phyloP scores from a whole-genome alignment of 2,888 invertebrate genomes.

The Hydrotaea diabolus region DNA sequence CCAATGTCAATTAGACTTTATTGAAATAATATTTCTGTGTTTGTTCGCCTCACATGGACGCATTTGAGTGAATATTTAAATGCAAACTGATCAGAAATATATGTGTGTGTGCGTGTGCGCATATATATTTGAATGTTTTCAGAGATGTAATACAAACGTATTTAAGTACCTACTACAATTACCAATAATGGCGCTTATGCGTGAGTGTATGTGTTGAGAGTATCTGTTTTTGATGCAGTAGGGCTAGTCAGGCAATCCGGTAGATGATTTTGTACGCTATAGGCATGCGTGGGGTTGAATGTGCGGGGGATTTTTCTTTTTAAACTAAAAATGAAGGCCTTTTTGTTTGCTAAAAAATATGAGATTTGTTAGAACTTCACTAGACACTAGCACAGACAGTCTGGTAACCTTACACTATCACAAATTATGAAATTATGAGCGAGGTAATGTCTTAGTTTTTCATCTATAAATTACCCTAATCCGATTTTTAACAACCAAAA shows the following conservation, averaged over 20 bases:
- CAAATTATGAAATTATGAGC: too few species aligned
- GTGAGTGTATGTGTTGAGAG: background rate
- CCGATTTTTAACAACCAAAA: too few species aligned
- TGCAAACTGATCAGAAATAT: background rate
- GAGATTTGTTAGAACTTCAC: too few species aligned
- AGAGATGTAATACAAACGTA: background rate
- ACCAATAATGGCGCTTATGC: background rate
- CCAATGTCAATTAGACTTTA: background rate
- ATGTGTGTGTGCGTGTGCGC: background rate
- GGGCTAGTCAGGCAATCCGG: background rate
- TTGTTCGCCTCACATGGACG: background rate
- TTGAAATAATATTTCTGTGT: background rate
- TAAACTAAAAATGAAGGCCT: too few species aligned
- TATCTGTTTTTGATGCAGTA: background rate
- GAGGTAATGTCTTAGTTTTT: too few species aligned
- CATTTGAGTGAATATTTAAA: background rate
- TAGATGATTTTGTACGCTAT: background rate
- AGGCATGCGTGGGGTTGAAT: background rate
- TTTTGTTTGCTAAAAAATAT: too few species aligned
- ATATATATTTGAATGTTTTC: background rate
- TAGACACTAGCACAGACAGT: too few species aligned
- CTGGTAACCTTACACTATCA: too few species aligned
- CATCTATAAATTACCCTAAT: too few species aligned
- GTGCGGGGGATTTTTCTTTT: too few species aligned
- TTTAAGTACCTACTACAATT: conserved; percentile 7